Base-by-base conservation (phyloP, 2,113 vertebrate genomes). In the Myiozetetes cayanensis region DNA sequence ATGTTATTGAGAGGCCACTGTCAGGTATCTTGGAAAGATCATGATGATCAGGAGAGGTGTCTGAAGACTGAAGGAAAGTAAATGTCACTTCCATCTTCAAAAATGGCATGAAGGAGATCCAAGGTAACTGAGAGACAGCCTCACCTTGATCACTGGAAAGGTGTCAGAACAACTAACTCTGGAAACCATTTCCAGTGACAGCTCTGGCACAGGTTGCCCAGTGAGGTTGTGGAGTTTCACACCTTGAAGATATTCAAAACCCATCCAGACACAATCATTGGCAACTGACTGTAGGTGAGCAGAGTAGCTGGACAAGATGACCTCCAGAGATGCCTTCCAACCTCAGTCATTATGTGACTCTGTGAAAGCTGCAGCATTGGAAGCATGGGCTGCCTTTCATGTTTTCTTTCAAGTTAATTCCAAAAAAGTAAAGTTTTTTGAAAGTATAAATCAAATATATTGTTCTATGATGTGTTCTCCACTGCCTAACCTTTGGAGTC, bases 261-360 rank as follows among this genome's bases (percentile, higher is more conserved):
- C 35, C 3, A 0, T 67, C 31, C 9, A 8, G 66, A 73, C 46
- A 16, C 0, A 0, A 23, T 37, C 25, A 22, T 66, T 1, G 2
- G 8, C 33, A 93, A 25, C 9, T 0, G 1, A 8, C 22, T 49
- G 15, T 41, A 37, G 39, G 15, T 47, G 11, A 49, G n/a, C 25
- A 28, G 30, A 31, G 44, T 37, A 37, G n/a, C 1, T 88, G 66
- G 27, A 49, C 33, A 44, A 78, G 22, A 33, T 61, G 59, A 84
- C 20, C 6, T 55, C 35, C 19, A 67, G 66, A 55, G 15, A 9
- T 73, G 6, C 47, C 27, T 78, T 73, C 22, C 39, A 78, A 22
- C 35, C 5, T 78, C 31, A 61, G 8, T 37, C 31, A 25, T 50
- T 58, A 23, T 9, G 28, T 22, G 66, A 61, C 49, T 61, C 39